Percentiles rank a stretch among this genome's conserved stretches.
Evolutionary conservation across 1,140 invertebrate species (phyloP).

Genomic region (Nasonia vitripennis): DNA sequence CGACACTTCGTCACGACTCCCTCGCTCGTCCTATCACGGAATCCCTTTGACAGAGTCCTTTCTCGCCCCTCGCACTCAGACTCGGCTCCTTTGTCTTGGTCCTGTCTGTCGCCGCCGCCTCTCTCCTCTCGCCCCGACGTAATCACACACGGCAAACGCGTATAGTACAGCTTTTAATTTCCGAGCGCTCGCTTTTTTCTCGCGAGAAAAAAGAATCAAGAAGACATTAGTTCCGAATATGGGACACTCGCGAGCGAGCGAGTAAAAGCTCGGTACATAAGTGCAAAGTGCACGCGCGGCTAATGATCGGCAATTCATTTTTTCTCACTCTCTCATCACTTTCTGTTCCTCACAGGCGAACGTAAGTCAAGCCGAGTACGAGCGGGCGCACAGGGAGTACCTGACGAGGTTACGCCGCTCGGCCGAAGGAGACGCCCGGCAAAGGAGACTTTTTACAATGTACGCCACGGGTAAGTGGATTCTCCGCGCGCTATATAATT

Average conservation of each 20-base stretch:
- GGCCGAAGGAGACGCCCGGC: constrained; percentile 58
- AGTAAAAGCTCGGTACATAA: neutral
- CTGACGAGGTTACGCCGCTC: constrained; percentile 69
- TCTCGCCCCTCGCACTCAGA: too few relatives aligned
- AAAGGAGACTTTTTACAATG: constrained; percentile 70
- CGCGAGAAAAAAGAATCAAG: too few relatives aligned
- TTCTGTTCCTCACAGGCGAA: constrained; percentile 67
- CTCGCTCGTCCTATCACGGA: too few relatives aligned
- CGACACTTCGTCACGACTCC: too few relatives aligned
- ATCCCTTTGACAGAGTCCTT: too few relatives aligned
- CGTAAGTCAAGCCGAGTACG: constrained; percentile 74
- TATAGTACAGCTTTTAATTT: neutral
- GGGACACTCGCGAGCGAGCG: neutral
- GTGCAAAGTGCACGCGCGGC: neutral
- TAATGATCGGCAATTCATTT: neutral
- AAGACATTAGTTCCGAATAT: neutral
- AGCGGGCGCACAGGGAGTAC: constrained; percentile 74
- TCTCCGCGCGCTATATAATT: constrained; percentile 33
- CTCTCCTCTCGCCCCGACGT: neutral
- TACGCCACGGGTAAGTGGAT: constrained; percentile 68
- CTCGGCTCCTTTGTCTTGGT: too few relatives aligned
- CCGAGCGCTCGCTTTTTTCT: neutral
- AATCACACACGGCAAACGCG: neutral
- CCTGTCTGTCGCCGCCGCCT: too few relatives aligned
- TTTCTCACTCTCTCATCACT: neutral